A percentile compares a stretch with the other conserved stretches of the same genome.
Evolutionary conservation across 2,113 vertebrate species (phyloP).

Genomic region (Macquaria ambigua): DNA sequence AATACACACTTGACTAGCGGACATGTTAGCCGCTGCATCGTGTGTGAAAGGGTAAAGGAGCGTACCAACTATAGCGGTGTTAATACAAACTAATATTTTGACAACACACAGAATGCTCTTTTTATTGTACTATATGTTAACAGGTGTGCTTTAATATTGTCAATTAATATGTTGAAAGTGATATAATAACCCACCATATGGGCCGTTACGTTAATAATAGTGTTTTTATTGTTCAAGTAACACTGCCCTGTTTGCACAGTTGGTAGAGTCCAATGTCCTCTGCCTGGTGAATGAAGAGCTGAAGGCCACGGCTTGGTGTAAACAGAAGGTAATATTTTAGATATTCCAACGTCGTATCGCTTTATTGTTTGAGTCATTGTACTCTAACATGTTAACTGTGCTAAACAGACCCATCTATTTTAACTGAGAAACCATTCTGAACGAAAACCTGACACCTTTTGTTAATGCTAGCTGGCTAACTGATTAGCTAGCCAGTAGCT

Average conservation of each 20-base stretch:
- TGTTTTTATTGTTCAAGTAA: background rate
- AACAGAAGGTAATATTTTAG: slow-evolving; percentile 57
- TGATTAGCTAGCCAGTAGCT: slow-evolving; percentile 13
- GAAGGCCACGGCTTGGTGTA: slow-evolving; percentile 52
- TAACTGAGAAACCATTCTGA: background rate
- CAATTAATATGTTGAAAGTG: rapidly evolving
- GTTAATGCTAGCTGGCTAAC: slow-evolving; percentile 41
- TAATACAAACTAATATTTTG: background rate
- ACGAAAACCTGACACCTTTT: background rate
- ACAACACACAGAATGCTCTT: background rate
- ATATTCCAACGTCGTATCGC: rapidly evolving
- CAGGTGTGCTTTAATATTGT: rapidly evolving
- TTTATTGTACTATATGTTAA: background rate
- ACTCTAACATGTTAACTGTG: rapidly evolving
- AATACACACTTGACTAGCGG: slow-evolving; percentile 39
- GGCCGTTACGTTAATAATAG: rapidly evolving
- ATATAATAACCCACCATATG: background rate
- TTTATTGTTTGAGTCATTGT: background rate
- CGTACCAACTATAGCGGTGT: slow-evolving; percentile 54
- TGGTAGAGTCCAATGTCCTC: slow-evolving; percentile 82
- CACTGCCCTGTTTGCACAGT: background rate
- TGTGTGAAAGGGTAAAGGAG: slow-evolving; percentile 66
- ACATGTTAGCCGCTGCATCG: slow-evolving; percentile 70
- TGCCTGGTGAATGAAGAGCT: slow-evolving; percentile 37
- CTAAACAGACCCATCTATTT: rapidly evolving